phyloP scores from a whole-genome alignment of 2,113 vertebrate species.

The Vireo altiloquus region DNA sequence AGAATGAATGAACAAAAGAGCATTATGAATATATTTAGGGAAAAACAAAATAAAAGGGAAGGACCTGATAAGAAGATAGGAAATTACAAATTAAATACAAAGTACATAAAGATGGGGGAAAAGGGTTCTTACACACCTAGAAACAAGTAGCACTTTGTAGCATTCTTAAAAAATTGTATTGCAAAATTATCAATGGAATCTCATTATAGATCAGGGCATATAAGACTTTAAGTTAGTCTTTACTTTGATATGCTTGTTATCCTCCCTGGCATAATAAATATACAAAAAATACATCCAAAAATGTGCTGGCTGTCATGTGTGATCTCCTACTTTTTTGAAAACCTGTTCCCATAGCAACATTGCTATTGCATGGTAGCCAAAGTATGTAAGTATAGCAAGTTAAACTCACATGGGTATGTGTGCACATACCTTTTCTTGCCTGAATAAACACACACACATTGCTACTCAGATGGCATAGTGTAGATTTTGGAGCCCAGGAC shows the following conservation, averaged over 20 bases:
- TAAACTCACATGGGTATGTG: background rate
- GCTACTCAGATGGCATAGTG: background rate
- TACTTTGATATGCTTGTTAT: background rate
- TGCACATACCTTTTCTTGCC: background rate
- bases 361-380: background rate
- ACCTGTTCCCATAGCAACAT: constrained; percentile 32
- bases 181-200: background rate
- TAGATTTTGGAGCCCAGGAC: background rate
- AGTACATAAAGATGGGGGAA: background rate
- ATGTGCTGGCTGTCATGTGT: background rate
- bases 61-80: background rate
- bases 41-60: background rate
- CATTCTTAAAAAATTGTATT: background rate
- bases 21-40: background rate
- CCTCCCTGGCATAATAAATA: background rate
- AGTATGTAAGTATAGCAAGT: background rate
- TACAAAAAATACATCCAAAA: background rate
- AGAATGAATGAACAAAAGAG: background rate
- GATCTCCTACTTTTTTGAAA: background rate
- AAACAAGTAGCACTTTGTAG: background rate
- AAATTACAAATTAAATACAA: background rate
- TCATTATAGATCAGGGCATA: background rate
- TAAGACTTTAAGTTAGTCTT: background rate
- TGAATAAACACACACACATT: background rate
- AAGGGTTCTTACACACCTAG: background rate